phyloP scores from a whole-genome alignment of 2,797 vertebrate species.

The Diglossa cyanea region DNA sequence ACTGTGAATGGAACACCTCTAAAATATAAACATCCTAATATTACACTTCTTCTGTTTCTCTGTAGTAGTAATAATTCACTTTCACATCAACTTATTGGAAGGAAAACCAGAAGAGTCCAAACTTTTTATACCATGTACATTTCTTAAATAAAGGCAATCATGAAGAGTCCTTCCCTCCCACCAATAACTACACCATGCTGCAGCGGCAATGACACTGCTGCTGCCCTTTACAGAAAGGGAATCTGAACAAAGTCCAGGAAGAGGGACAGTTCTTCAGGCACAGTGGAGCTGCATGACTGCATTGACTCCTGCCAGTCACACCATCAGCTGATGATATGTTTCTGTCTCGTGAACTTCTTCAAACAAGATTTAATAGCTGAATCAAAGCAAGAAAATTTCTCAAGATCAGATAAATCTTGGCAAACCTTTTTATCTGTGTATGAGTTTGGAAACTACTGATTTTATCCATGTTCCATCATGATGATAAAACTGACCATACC shows the following conservation, averaged over 20 bases:
- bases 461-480: not conserved
- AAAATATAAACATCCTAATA: conserved; percentile 6
- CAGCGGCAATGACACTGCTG: not conserved
- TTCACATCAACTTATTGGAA: not conserved
- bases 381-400: not conserved
- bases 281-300: not conserved
- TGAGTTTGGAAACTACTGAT: not conserved
- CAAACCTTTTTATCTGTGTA: not conserved
- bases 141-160: not conserved
- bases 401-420: not conserved
- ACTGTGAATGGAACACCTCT: not conserved
- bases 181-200: not conserved
- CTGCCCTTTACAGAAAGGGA: not conserved
- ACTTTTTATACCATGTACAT: not conserved
- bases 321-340: not conserved
- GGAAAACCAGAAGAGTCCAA: not conserved
- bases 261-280: not conserved
- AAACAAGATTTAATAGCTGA: not conserved
- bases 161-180: not conserved
- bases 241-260: not conserved
- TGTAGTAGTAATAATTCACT: not conserved
- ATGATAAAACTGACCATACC: accelerated
- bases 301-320: not conserved
- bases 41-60: not conserved
- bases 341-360: not conserved